Evolutionary conservation across 2,797 vertebrate genomes (phyloP).

Genomic region (Gymnoscopelus microlampas): DNA sequence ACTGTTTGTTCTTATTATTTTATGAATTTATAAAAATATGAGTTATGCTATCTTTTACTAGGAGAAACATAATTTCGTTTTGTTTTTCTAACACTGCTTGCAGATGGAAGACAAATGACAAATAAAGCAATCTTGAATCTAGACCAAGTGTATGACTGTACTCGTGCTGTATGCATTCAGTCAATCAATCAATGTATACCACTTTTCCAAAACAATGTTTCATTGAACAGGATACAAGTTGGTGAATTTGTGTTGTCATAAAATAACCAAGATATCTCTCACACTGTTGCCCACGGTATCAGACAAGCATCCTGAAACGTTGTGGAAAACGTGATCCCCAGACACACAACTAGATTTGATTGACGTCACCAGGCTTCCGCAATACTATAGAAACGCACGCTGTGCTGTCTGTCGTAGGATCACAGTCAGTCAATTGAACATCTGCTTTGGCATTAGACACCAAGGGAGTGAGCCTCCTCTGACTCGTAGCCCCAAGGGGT

Average conservation of each 20-base stretch:
- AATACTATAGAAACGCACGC: conserved; percentile 49
- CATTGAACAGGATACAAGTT: too few species aligned
- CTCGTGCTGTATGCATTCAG: too few species aligned
- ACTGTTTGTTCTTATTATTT: too few species aligned
- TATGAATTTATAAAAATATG: too few species aligned
- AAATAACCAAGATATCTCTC: conserved; percentile 1
- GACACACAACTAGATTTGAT: not conserved
- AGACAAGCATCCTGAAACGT: conserved; percentile 24
- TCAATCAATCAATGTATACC: too few species aligned
- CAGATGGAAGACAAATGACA: too few species aligned
- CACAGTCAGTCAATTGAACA: conserved; percentile 71
- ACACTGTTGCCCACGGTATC: not conserved
- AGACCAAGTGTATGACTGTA: too few species aligned
- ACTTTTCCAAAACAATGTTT: too few species aligned
- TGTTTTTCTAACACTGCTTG: too few species aligned
- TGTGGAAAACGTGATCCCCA: conserved; percentile 15
- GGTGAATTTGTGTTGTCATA: conserved; percentile 24
- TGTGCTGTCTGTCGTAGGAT: conserved; percentile 59
- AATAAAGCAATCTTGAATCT: too few species aligned
- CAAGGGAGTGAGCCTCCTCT: conserved; percentile 65
- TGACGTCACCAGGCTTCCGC: conserved; percentile 28
- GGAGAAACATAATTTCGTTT: too few species aligned
- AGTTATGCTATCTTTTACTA: too few species aligned
- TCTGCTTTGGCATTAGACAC: conserved; percentile 77
- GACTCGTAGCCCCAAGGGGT: conserved; percentile 66